phyloP scores from a whole-genome alignment of 1,140 invertebrate genomes.

The Heterodera carotae region DNA sequence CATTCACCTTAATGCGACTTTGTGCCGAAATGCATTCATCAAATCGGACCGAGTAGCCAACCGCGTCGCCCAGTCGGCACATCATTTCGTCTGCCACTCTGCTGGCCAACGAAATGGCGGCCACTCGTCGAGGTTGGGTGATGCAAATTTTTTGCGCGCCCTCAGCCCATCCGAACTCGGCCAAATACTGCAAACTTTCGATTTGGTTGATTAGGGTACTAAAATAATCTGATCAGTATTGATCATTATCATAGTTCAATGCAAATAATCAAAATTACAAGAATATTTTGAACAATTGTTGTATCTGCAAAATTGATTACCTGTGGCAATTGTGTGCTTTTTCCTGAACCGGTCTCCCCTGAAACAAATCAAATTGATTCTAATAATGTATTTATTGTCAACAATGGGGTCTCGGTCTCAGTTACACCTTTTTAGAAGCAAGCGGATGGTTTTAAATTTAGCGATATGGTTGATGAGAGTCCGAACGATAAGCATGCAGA shows the following conservation, averaged over 20 bases:
- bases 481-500: no score
- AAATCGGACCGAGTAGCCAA: constrained; percentile 91
- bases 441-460: neutral
- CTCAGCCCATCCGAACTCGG: constrained; percentile 81
- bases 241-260: no score
- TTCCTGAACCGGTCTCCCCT: constrained; percentile 91
- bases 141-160: constrained; percentile 76
- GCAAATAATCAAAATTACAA: no score
- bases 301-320: constrained; percentile 67
- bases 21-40: constrained; percentile 74
- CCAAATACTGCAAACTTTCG: constrained; percentile 80
- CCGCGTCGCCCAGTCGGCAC: constrained; percentile 76
- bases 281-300: neutral
- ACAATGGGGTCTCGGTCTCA: no score
- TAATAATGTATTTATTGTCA: neutral
- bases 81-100: constrained; percentile 87
- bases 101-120: constrained; percentile 82
- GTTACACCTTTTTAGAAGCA: neutral
- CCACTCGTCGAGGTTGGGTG: constrained; percentile 86
- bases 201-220: constrained; percentile 24
- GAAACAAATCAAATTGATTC: constrained; percentile 53
- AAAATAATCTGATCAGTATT: no score
- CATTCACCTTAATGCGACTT: constrained; percentile 81
- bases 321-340: constrained; percentile 92
- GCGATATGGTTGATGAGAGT: no score